Evolutionary conservation across 2,113 vertebrate genomes (phyloP).

Genomic region (Naja naja): DNA sequence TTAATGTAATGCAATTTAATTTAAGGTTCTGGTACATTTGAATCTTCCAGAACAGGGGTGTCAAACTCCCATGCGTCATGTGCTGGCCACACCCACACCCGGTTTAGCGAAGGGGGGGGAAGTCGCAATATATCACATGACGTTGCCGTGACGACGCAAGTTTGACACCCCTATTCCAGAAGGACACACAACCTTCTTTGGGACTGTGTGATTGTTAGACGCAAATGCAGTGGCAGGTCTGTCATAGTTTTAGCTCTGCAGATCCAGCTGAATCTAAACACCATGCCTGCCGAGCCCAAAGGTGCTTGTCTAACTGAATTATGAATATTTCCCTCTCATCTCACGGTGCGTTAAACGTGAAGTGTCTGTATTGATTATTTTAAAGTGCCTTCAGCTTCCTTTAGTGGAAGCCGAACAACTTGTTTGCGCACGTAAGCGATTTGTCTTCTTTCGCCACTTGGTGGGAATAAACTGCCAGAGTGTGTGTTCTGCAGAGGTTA

Average conservation of each 20-base stretch:
- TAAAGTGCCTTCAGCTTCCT: constrained; percentile 12
- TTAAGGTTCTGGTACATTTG: neutral
- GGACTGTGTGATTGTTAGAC: neutral
- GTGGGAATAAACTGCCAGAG: neutral
- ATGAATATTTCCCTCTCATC: constrained; percentile 15
- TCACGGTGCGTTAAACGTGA: constrained; percentile 9
- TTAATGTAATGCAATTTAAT: neutral
- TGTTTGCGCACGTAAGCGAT: too few species aligned
- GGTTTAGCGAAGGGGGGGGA: too few species aligned
- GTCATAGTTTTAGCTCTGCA: constrained; percentile 2
- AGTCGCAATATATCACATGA: too few species aligned
- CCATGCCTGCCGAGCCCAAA: neutral
- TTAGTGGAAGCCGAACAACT: neutral
- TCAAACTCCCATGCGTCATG: too few species aligned
- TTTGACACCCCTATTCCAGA: neutral
- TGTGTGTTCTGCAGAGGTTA: neutral
- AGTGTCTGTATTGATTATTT: neutral
- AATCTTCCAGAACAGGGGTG: neutral
- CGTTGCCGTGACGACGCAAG: too few species aligned
- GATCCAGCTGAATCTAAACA: neutral
- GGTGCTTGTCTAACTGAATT: constrained; percentile 12
- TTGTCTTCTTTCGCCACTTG: neutral
- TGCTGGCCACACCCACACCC: too few species aligned
- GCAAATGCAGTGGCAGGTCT: neutral
- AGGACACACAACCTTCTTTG: neutral